These are phyloP conservation scores for Papio anubis DNA, from an alignment of 2,113 vertebrate species.

Conservation along the genomic window DNA sequence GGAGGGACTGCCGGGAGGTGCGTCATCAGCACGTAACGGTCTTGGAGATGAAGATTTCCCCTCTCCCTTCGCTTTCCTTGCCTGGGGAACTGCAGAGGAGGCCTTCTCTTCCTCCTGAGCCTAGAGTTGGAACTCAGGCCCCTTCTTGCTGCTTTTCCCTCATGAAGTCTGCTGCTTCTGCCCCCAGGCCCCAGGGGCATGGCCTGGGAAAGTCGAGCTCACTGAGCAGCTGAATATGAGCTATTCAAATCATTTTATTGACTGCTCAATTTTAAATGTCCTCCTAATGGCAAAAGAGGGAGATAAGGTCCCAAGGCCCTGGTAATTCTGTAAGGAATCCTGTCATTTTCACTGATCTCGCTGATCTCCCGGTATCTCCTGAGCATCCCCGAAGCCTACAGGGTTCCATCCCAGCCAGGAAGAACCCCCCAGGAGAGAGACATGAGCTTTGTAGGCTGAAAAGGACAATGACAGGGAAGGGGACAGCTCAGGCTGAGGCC, in stretches of 20 bases:
- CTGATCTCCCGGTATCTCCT: neutral
- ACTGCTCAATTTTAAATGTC: neutral
- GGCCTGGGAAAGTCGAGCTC: neutral
- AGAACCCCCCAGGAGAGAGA: neutral
- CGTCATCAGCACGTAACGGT: accelerated
- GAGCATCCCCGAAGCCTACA: neutral
- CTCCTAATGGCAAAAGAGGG: neutral
- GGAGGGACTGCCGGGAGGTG: neutral
- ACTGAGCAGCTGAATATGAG: neutral
- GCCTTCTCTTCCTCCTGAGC: neutral
- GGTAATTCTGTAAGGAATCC: neutral
- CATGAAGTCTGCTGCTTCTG: neutral
- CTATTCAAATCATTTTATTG: neutral
- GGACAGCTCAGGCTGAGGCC: neutral
- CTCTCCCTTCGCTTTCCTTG: neutral
- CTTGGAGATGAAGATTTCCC: accelerated
- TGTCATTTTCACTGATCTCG: neutral
- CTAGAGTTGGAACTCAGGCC: neutral
- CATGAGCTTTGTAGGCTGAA: neutral
- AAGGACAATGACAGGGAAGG: neutral
- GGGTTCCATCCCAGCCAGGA: neutral
- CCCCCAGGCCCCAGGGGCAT: neutral
- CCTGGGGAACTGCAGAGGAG: neutral
- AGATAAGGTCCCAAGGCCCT: neutral
- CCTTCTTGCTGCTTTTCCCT: neutral